phyloP scores from a whole-genome alignment of 2,888 invertebrate species.

The Tenthredo distinguenda region DNA sequence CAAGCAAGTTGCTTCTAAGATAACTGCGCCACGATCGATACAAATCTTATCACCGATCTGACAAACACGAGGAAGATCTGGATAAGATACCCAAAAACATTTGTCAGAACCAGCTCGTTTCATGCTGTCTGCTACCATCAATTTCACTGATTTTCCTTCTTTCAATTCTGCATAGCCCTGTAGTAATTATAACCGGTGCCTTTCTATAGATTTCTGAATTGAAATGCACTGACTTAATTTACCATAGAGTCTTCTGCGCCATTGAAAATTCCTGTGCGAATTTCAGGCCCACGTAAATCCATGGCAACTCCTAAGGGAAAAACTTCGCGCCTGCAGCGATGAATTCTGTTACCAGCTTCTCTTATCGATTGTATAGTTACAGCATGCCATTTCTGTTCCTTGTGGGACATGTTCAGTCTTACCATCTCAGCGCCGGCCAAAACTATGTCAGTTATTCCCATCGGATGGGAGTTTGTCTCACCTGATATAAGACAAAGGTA shows the following conservation, averaged over 20 bases:
- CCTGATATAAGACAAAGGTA: conserved; percentile 52
- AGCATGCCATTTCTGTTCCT: conserved; percentile 62
- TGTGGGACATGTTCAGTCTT: conserved; percentile 64
- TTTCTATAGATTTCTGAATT: background rate
- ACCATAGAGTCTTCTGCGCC: conserved; percentile 61
- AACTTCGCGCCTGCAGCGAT: conserved; percentile 65
- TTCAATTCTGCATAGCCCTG: conserved; percentile 60
- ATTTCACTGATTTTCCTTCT: conserved; percentile 58
- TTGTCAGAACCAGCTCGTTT: conserved; percentile 59
- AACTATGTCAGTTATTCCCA: conserved; percentile 61
- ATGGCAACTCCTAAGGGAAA: conserved; percentile 78
- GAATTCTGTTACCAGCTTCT: conserved; percentile 60
- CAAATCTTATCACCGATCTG: conserved; percentile 62
- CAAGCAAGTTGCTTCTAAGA: conserved; percentile 58
- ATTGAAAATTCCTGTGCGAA: conserved; percentile 65
- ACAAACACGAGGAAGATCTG: conserved; percentile 59
- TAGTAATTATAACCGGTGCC: background rate
- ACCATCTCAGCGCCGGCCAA: conserved; percentile 63
- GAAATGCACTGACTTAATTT: conserved; percentile 17
- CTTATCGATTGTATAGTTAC: conserved; percentile 61
- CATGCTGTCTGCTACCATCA: conserved; percentile 58
- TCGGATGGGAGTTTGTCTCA: conserved; percentile 60
- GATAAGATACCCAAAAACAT: conserved; percentile 64
- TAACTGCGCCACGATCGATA: conserved; percentile 61
- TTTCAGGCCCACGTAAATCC: conserved; percentile 67